Evolutionary conservation across 2,797 vertebrate species (phyloP), one percentile per base, ranked within the genome.

Genomic region (Heterohyrax brucei): DNA sequence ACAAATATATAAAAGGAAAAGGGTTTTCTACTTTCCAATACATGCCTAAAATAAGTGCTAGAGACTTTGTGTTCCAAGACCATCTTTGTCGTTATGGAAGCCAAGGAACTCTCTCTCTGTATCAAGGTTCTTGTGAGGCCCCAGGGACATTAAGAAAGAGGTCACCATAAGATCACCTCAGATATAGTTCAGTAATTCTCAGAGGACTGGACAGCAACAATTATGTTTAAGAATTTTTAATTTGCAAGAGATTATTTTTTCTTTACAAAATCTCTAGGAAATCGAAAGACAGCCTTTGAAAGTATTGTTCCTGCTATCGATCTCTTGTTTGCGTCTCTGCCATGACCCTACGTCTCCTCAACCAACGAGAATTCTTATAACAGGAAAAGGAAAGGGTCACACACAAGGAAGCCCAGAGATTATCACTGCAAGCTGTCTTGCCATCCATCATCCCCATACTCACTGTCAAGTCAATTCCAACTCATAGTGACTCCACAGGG

Each of bases 221-320:
- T 91, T 92, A 68, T 61, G 33, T 66, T 77, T 88, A 10, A 73
- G 87, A 89, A 73, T 76, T 79, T 91, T 93, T 91, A 28, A 94
- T 80, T 87, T 95, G 86, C 84, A 80, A 80, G 21, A 88, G 33
- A 4, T 7, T 68, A 64, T 96, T 80, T 50, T 84, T 85, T 26
- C 28, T 64, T 68, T 89, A 77, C 13, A 95, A 93, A 94, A 82
- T 91, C 1, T 66, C 68, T 77, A 85, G 61, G 26, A 93, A 88
- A 93, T 91, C 84, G 81, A 96, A 93, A 88, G 44, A 68, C 13
- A 28, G 12, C 4, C 93, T 93, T 95, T 68, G 81, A 84, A 94
- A 84, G 26, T 61, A 75, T 50, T 39, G 7, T 64, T 83, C 22
- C 28, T 86, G 18, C 33, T 82, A 14, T 48, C 87, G n/a, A 48